phyloP scores from a whole-genome alignment of 2,797 vertebrate genomes.

The Schizothorax lantsangensis region DNA sequence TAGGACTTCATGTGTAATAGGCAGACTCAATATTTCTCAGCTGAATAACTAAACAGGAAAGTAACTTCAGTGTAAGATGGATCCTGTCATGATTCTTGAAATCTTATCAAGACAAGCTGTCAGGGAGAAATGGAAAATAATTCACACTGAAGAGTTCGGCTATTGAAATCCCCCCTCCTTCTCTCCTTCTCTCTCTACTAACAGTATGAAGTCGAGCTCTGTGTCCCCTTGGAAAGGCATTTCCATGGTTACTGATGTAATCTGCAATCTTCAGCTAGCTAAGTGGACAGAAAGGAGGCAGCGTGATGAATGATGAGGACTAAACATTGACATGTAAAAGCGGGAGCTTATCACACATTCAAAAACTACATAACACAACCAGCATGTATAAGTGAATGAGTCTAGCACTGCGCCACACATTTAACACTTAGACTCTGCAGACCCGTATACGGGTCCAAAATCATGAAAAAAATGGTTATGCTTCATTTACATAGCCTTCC shows the following conservation, averaged over 20 bases:
- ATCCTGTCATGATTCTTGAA: conserved; percentile 38
- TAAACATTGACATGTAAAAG: conserved; percentile 53
- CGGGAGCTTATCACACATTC: conserved; percentile 49
- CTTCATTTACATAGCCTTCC: too few species aligned
- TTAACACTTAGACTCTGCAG: not conserved
- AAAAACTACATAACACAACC: conserved; percentile 28
- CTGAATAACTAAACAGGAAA: conserved; percentile 22
- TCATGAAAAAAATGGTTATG: too few species aligned
- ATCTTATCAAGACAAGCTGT: conserved; percentile 42
- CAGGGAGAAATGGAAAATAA: conserved; percentile 43
- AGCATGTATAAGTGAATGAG: conserved; percentile 20
- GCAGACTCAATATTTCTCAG: not conserved
- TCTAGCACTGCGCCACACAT: conserved; percentile 9
- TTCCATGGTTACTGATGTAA: conserved; percentile 58
- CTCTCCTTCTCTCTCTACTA: conserved; percentile 35
- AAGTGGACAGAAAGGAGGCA: conserved; percentile 44
- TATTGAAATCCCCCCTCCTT: conserved; percentile 7
- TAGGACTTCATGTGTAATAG: not conserved
- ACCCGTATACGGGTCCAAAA: too few species aligned
- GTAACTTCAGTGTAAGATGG: conserved; percentile 4
- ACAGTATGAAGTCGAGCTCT: conserved; percentile 33
- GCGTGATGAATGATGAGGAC: conserved; percentile 52
- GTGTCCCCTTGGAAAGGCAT: conserved; percentile 54
- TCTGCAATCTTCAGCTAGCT: conserved; percentile 50
- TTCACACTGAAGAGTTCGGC: conserved; percentile 23